Conservation (phyloP, 1,140 invertebrate species). For the Helicorthomorpha holstii region DNA sequence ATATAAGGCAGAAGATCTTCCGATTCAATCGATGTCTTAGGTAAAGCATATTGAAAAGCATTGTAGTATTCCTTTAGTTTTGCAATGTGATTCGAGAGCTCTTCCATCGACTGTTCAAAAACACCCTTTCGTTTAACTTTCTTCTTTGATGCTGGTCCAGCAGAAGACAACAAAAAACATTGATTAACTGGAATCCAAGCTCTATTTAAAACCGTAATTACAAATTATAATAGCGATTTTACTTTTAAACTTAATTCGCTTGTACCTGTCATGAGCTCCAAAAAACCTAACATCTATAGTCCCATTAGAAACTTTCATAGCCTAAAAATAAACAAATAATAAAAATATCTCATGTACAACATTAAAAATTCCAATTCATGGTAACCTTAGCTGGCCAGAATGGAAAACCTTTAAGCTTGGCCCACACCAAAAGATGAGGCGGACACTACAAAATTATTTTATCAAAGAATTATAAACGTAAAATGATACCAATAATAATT, state of each 20-base stretch:
- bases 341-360: background rate
- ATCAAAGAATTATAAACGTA: background rate
- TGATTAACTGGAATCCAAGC: constrained; percentile 73
- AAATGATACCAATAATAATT: constrained; percentile 19
- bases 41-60: constrained; percentile 54
- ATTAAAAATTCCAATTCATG: background rate
- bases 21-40: constrained; percentile 50
- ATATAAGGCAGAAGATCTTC: constrained; percentile 8
- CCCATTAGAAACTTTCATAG: constrained; percentile 50
- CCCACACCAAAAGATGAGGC: constrained; percentile 78
- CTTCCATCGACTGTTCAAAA: constrained; percentile 44
- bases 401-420: constrained; percentile 83
- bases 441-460: constrained; percentile 26
- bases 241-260: background rate
- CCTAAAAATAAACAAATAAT: constrained; percentile 22
- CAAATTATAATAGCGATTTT: background rate
- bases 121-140: constrained; percentile 42
- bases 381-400: constrained; percentile 76
- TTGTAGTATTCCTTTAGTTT: constrained; percentile 55
- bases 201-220: constrained; percentile 16
- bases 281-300: constrained; percentile 82
- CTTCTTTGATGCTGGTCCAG: constrained; percentile 34
- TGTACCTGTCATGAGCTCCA: constrained; percentile 66
- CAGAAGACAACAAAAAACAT: constrained; percentile 59
- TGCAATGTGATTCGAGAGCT: constrained; percentile 53